phyloP scores from a whole-genome alignment of 2,888 invertebrate species.

The Dolichomitus sp. region DNA sequence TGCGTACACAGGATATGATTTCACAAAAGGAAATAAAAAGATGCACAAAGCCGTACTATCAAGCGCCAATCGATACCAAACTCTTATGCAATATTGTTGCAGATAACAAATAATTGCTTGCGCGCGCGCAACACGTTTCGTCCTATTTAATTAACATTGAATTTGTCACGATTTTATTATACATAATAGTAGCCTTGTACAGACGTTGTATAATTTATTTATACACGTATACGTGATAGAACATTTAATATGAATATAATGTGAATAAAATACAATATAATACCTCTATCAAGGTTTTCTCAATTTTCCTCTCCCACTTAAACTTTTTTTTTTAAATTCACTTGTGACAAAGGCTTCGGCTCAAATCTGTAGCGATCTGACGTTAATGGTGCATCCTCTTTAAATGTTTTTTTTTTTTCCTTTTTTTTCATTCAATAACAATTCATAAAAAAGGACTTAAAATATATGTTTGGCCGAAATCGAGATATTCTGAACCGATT shows the following conservation, averaged over 20 bases:
- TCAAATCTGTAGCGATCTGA: constrained; percentile 49
- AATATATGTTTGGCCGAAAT: constrained; percentile 53
- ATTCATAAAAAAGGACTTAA: constrained; percentile 68
- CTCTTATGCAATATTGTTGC: constrained; percentile 50
- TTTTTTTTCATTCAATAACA: constrained; percentile 36
- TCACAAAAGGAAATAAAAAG: constrained; percentile 30
- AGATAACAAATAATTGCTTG: constrained; percentile 62
- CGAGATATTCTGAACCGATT: constrained; percentile 18
- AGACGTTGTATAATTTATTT: constrained; percentile 78
- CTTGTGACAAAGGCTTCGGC: constrained; percentile 65
- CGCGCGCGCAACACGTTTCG: constrained; percentile 41
- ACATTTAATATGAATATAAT: constrained; percentile 79
- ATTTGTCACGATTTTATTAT: constrained; percentile 69
- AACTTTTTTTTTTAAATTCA: constrained; percentile 46
- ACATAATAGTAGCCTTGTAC: constrained; percentile 75
- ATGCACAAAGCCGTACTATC: constrained; percentile 59
- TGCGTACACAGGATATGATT: constrained; percentile 36
- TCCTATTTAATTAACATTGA: constrained; percentile 59
- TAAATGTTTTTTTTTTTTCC: constrained; percentile 55
- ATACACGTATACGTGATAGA: constrained; percentile 76
- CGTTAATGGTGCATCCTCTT: constrained; percentile 23
- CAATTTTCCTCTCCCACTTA: constrained; percentile 20
- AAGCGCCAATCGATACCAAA: constrained; percentile 54
- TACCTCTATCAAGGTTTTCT: constrained; percentile 71
- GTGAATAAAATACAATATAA: constrained; percentile 79